Conservation (phyloP, 2,888 invertebrate species). For the Lasioglossum malachurum region DNA sequence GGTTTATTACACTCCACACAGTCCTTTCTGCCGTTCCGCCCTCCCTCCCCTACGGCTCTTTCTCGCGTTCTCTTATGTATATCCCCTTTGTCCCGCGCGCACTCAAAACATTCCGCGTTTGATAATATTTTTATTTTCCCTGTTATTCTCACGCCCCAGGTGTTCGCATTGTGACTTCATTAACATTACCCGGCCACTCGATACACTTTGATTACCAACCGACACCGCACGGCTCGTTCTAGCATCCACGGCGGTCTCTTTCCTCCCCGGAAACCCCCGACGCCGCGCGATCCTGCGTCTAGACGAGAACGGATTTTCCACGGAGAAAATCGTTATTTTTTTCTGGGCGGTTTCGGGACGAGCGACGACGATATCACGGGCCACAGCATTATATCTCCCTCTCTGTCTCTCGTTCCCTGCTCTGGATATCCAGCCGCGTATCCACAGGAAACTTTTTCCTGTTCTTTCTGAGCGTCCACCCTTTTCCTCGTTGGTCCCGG, state of each 20-base stretch:
- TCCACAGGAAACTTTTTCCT: slow-evolving; percentile 53
- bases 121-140: slow-evolving; percentile 59
- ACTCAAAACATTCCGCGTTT: slow-evolving; percentile 54
- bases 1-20: slow-evolving; percentile 63
- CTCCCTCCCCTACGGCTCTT: slow-evolving; percentile 19
- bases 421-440: slow-evolving; percentile 19
- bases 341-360: background rate
- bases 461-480: slow-evolving; percentile 56
- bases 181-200: slow-evolving; percentile 51
- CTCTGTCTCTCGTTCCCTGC: background rate
- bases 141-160: slow-evolving; percentile 55
- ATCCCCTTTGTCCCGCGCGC: slow-evolving; percentile 53
- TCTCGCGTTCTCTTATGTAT: slow-evolving; percentile 33
- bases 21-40: slow-evolving; percentile 45
- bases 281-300: slow-evolving; percentile 10
- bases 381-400: background rate
- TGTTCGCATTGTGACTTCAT: slow-evolving; percentile 59
- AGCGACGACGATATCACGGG: background rate
- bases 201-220: slow-evolving; percentile 27
- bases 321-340: background rate
- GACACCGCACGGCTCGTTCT: background rate
- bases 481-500: slow-evolving; percentile 22
- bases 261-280: background rate
- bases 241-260: background rate
- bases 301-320: slow-evolving; percentile 24